A percentile compares a stretch with the other conserved stretches of the same genome.
Evolutionary conservation across 2,888 invertebrate species (phyloP).

Genomic region (Molanna angustata): DNA sequence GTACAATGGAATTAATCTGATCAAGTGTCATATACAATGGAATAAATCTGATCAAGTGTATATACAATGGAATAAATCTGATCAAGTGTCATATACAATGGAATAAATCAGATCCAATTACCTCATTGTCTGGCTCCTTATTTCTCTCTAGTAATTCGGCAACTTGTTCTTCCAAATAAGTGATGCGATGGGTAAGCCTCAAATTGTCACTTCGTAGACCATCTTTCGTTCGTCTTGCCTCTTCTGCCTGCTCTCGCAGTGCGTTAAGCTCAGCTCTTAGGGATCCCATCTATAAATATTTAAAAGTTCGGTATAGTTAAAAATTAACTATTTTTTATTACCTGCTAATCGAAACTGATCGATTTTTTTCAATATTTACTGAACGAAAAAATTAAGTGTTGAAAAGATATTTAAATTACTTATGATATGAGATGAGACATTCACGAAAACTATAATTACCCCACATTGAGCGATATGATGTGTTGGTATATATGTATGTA

Average conservation of each 20-base stretch:
- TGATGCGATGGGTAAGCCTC: constrained; percentile 81
- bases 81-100: background rate
- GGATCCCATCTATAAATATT: constrained; percentile 54
- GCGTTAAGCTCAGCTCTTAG: constrained; percentile 59
- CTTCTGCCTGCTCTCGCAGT: constrained; percentile 59
- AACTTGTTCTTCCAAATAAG: constrained; percentile 87
- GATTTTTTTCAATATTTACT: background rate
- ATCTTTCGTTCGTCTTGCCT: constrained; percentile 62
- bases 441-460: no score
- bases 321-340: constrained; percentile 7
- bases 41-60: no score
- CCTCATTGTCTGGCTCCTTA: constrained; percentile 38
- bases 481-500: no score
- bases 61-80: background rate
- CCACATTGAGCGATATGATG: no score
- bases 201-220: constrained; percentile 74
- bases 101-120: background rate
- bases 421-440: no score
- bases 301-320: no score
- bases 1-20: background rate
- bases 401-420: no score
- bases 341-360: background rate
- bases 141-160: constrained; percentile 55
- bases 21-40: no score
- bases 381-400: no score